Conservation (phyloP, 2,797 vertebrate genomes). For the Amblyopsis hoosieri region DNA sequence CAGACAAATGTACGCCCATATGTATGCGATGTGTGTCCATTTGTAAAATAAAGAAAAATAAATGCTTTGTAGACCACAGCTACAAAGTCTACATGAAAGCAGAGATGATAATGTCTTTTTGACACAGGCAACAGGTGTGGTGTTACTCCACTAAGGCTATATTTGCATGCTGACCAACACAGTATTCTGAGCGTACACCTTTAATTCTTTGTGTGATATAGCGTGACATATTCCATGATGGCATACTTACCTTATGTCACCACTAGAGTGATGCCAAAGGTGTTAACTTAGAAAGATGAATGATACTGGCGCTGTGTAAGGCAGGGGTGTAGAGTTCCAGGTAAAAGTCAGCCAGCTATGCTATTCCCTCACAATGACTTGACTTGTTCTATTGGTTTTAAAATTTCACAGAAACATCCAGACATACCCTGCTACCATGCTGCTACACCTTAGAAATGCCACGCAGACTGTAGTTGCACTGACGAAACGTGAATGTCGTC, state of each 20-base stretch:
- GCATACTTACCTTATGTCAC: slow-evolving; percentile 22
- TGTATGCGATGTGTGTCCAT: background rate
- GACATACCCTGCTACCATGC: background rate
- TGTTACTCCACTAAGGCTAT: slow-evolving; percentile 20
- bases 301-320: background rate
- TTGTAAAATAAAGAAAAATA: background rate
- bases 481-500: background rate
- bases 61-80: no score
- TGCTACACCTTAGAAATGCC: slow-evolving; percentile 7
- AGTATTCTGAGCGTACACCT: slow-evolving; percentile 11
- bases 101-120: slow-evolving; percentile 14
- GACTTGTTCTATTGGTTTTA: slow-evolving; percentile 27
- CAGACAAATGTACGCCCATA: slow-evolving; percentile 17
- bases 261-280: background rate
- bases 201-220: slow-evolving; percentile 1
- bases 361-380: background rate
- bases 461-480: background rate
- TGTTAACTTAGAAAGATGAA: slow-evolving; percentile 3
- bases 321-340: slow-evolving; percentile 23
- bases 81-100: slow-evolving; percentile 29
- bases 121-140: slow-evolving; percentile 49
- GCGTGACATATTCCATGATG: slow-evolving; percentile 4
- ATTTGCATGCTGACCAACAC: slow-evolving; percentile 30
- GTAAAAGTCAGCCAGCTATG: background rate
- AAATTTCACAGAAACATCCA: background rate